Evolutionary conservation across 2,113 vertebrate genomes (phyloP).

Genomic region (Crotalus horridus): DNA sequence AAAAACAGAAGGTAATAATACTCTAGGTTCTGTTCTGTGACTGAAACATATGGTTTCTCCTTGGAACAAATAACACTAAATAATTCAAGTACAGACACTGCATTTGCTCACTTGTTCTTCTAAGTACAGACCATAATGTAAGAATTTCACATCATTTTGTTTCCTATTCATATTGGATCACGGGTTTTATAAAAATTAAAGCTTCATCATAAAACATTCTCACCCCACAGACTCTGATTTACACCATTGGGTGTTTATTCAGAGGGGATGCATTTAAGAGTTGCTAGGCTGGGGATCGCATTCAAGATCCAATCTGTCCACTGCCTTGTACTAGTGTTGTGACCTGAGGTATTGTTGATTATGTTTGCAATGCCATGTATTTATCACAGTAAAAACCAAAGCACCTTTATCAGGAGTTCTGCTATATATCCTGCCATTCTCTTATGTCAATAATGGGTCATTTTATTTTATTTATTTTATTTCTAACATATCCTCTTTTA

Average conservation of each 20-base stretch:
- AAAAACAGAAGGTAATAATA: not conserved
- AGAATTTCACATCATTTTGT: not conserved
- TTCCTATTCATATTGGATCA: not conserved
- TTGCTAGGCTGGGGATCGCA: constrained; percentile 53
- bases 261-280: constrained; percentile 53
- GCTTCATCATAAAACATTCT: constrained; percentile 42
- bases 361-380: constrained; percentile 62
- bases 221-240: constrained; percentile 16
- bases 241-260: constrained; percentile 51
- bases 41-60: not conserved
- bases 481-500: constrained; percentile 72
- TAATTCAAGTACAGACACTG: not conserved
- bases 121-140: not conserved
- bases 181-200: constrained; percentile 6
- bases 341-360: constrained; percentile 59
- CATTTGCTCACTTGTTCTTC: not conserved
- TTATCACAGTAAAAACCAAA: constrained; percentile 64
- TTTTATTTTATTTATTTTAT: constrained; percentile 47
- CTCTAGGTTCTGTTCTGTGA: not conserved
- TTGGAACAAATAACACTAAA: not conserved
- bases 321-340: constrained; percentile 49
- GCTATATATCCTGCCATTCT: constrained; percentile 65
- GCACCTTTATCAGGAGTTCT: constrained; percentile 72
- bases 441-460: constrained; percentile 78
- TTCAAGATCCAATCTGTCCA: constrained; percentile 33